Base-by-base conservation (phyloP, 2,888 invertebrate species). In the Brachyopa scutellaris region DNA sequence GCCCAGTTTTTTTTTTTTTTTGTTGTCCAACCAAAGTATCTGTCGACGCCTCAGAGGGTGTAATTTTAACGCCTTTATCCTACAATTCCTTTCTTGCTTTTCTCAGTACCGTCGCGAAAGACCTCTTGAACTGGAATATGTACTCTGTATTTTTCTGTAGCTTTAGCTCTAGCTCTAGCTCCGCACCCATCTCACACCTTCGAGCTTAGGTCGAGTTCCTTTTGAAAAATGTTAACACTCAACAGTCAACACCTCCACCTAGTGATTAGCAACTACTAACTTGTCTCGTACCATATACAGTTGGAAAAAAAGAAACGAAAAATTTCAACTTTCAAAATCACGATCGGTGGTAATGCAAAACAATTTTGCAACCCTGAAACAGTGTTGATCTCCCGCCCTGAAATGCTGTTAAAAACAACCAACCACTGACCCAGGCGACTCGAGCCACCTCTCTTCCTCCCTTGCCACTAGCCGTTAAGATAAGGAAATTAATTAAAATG, bases 401-500 rank as follows among this genome's bases (percentile, higher is more conserved):
- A 61, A 66, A 33, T 53, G 55, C 70, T 82, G 82, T 77, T 70
- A 64, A 66, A 66, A n/a, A n/a, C n/a, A n/a, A 5, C 26, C 26
- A 72, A 53, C 26, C 19, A 55, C 66, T 77, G 82, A 82, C 72
- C 82, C 59, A 57, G 53, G 7, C 59, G 29, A n/a, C 29, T 11
- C 23, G 15, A 9, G 31, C 26, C 72, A n/a, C n/a, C n/a, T n/a
- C n/a, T n/a, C n/a, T n/a, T n/a, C n/a, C 29, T 51, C n/a, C 59
- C 70, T 42, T 51, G 17, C 33, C 26, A 8, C n/a, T n/a, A n/a
- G 1, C 8, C 17, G 55, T 15, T 42, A 7, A 77, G 82, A 82
- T 82, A 82, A 82, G 59, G 53, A 72, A 82, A 82, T 82, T 82
- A 82, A 82, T 82, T 82, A 82, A 82, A 82, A 77, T 53, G 66